These are phyloP conservation scores for Cataglyphis hispanica DNA, from an alignment of 1,140 invertebrate genomes.

Conservation along the genomic window DNA sequence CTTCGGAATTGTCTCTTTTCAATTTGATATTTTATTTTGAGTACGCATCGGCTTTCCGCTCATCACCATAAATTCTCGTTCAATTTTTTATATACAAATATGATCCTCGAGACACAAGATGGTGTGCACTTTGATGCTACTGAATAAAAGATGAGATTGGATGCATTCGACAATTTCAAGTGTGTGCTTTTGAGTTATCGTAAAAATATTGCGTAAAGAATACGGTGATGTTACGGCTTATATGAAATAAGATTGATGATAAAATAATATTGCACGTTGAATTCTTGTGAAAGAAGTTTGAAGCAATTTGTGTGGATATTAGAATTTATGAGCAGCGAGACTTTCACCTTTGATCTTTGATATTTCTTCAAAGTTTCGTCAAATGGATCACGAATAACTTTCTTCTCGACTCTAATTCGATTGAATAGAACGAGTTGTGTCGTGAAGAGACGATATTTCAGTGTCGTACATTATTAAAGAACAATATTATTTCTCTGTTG, in stretches of 20 bases:
- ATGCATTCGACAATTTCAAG: background rate
- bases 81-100: background rate
- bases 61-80: background rate
- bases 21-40: background rate
- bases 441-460: background rate
- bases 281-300: background rate
- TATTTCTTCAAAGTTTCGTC: background rate
- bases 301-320: background rate
- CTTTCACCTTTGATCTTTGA: background rate
- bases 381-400: background rate
- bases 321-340: background rate
- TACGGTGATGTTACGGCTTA: background rate
- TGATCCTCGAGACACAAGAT: background rate
- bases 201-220: background rate
- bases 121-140: slow-evolving; percentile 2
- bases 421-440: background rate
- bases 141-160: slow-evolving; percentile 47
- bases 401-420: background rate
- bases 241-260: background rate
- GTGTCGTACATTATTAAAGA: slow-evolving; percentile 11
- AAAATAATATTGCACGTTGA: slow-evolving; percentile 13
- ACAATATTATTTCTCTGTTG: background rate
- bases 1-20: background rate
- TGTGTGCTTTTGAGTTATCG: slow-evolving; percentile 1
- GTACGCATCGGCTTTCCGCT: background rate